Evolutionary conservation across 2,888 invertebrate genomes (phyloP), one percentile per base, ranked within the genome.

Genomic region (Rotaria sp.): DNA sequence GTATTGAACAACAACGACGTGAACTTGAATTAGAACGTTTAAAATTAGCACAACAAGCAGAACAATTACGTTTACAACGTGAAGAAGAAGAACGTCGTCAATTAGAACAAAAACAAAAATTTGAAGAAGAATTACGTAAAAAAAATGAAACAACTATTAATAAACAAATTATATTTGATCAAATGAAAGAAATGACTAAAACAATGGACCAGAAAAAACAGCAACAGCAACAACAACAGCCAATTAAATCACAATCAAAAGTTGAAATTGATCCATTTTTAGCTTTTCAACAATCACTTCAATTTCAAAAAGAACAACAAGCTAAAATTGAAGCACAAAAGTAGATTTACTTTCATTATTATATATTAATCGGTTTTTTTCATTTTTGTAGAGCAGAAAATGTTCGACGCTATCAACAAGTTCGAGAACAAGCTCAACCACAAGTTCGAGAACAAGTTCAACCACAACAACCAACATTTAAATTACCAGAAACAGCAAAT

Each of bases 291-390:
- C 41, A 80, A 80, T 80, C 80, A 3, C 11, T 45, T 80, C 45
- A 80, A 80, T 80, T 13, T 80, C 80, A 80, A 45, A 80, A 80
- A 45, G 45, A 80, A 4, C 80, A 80, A 80, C 80, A 80, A n/a
- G n/a, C 80, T 13, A 80, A 80, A 80, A 80, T 80, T 45, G 80
- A 80, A n/a, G 80, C 80, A n/a, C 80, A 80, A 80, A 41, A 45
- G 80, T 80, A 45, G 45, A 24, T 13, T 30, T 59, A 10, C 11
- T 55, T 26, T 26, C 10, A 8, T 26, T 0, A 55, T 5, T 5
- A 55, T 24, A 24, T 57, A 5, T 4, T 13, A 26, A 35, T 15
- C n/a, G 35, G 2, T 74, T 21, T 35, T 35, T 15, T 15, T 74
- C 10, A 10, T 38, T 5, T 30, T 74, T 38, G 18, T 74, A 80